Base-by-base conservation (phyloP, 2,888 invertebrate genomes). In the Limnephilus lunatus region DNA sequence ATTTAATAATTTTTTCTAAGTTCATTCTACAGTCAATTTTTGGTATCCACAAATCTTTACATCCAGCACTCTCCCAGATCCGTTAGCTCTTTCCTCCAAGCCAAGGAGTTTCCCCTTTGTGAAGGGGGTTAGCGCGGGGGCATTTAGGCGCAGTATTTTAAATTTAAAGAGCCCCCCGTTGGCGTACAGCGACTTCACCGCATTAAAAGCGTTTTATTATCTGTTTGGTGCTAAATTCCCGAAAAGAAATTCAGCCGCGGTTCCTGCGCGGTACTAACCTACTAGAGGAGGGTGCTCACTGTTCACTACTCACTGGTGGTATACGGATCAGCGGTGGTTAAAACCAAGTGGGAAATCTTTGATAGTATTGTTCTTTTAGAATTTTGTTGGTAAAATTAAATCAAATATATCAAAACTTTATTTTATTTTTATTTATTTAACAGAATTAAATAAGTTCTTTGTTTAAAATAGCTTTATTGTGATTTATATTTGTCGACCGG, bases 151-250 rank as follows among this genome's bases (percentile, higher is more conserved):
- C 93, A 93, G 93, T 93, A 93, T 93, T 93, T 93, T 93, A 93
- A 93, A 93, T 93, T 93, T 93, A 93, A 93, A 92, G 93, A 92
- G 90, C 82, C 90, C 91, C 93, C 92, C 92, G 82, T 87, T 90
- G 81, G 86, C 30, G 85, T 82, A 91, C 91, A 86, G 32, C 92
- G 90, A 87, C 93, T 89, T 85, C 90, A 91, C 93, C 93, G 93
- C 94, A 93, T 96, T 96, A 96, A 96, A 96, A 96, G 96, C 96
- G 95, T 96, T 96, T 96, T 96, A 96, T 96, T 96, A 96, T 96
- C 96, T 95, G 94, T 95, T 95, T 95, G 95, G 95, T 95, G 96
- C 95, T 96, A 96, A 96, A 96, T 96, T 96, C 95, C 95, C 95
- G 95, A 96, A 96, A 95, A 96, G 95, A 95, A 96, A 95, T 95